Evolutionary conservation across 2,888 invertebrate genomes (phyloP), one percentile per base, ranked within the genome.

Genomic region (Coelinius sp.): DNA sequence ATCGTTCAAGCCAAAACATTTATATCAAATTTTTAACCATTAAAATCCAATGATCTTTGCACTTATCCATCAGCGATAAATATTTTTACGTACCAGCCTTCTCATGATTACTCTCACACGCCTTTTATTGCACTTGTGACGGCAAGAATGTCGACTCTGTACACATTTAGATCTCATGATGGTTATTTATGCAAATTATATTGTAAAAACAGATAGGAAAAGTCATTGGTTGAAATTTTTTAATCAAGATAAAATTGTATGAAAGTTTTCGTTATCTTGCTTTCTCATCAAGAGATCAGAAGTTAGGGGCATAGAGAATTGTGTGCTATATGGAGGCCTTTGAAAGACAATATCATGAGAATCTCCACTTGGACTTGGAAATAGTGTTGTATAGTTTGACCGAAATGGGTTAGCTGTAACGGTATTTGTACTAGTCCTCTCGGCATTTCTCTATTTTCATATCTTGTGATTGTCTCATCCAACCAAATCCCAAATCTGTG

Each of bases 201-300:
- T 65, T 49, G 27, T 27, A 25, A 65, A 44, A 12, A 25, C 25
- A 46, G 14, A 14, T 25, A 31, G 59, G 14, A 27, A 56, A 31
- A 56, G 56, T 56, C 56, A 59, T 59, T 59, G 59, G 35, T 20
- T 25, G 3, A 8, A 31, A 14, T 59, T 59, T 38, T 53, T 65
- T 17, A 65, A 46, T 65, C 20, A 25, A 49, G 65, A 65, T 65
- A 65, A 49, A 46, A 46, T 46, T 25, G 63, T 65, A 49, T 46
- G 49, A 65, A 65, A 65, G 49, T 44, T 68, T 59, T 59, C n/a
- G 44, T 31, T 68, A 68, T 68, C 68, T 7, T 22, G 62, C 68
- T 68, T 68, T 68, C 68, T 68, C 68, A 68, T 68, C 68, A 46
- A 49, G 52, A 52, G 66, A 67, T 59, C 59, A 59, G 22, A 20